Percentiles rank a stretch among this genome's conserved stretches.
These are phyloP conservation scores for Tetragonula clypearis DNA, from an alignment of 1,140 invertebrate species.

Conservation along the genomic window DNA sequence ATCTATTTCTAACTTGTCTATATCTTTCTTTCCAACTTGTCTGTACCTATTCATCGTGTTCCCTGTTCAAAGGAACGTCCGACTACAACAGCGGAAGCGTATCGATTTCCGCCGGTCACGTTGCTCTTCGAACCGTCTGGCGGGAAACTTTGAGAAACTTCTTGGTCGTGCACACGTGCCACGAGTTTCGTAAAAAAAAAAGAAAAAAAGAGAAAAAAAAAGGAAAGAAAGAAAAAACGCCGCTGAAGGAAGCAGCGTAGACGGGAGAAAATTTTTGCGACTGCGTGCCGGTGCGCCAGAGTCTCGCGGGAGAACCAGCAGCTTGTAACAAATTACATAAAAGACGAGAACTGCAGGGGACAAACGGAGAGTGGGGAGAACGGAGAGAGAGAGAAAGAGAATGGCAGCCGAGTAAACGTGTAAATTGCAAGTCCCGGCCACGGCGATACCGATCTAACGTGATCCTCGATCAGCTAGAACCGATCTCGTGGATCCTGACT, in stretches of 20 bases:
- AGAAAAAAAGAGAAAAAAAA: background rate
- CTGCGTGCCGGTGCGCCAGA: background rate
- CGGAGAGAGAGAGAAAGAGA: slow-evolving; percentile 18
- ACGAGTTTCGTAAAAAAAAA: background rate
- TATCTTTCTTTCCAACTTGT: background rate
- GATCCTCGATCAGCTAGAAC: slow-evolving; percentile 27
- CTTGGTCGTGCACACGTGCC: background rate
- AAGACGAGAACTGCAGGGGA: slow-evolving; percentile 33
- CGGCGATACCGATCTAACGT: slow-evolving; percentile 47
- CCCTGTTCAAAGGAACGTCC: background rate
- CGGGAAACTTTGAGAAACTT: background rate
- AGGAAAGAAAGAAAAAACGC: background rate
- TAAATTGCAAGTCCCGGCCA: slow-evolving; percentile 33
- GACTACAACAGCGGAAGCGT: slow-evolving; percentile 30
- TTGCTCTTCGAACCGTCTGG: background rate
- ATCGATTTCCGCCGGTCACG: slow-evolving; percentile 34
- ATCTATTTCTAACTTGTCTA: slow-evolving; percentile 29
- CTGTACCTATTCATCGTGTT: background rate
- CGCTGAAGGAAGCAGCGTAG: background rate
- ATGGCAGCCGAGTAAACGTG: slow-evolving; percentile 38
- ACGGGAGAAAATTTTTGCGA: background rate
- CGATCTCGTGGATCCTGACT: slow-evolving; percentile 19
- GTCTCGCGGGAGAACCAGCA: slow-evolving; percentile 27
- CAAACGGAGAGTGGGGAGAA: background rate
- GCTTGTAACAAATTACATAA: slow-evolving; percentile 50